Evolutionary conservation across 2,888 invertebrate genomes (phyloP), one percentile per base, ranked within the genome.

Genomic region (Tetanocera ferruginea): DNA sequence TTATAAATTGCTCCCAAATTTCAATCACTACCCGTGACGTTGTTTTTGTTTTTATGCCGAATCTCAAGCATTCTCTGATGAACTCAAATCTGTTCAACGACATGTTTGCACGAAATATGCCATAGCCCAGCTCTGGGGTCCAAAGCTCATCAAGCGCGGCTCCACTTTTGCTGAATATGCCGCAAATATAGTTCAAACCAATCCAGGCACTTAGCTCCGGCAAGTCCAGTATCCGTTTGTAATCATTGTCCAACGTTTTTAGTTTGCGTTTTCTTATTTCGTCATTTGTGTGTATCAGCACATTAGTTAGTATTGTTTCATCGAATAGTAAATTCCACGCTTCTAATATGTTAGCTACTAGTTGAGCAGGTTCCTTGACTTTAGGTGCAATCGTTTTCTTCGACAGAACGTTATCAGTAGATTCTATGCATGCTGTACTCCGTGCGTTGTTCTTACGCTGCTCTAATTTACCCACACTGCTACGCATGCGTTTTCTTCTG

Each of bases 281-380:
- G 5, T 86, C 84, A 57, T 87, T 87, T 14, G 83, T 81, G 34
- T 83, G 78, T 0, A 81, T 83, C 0, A 86, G 79, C 5, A 87
- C 78, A 64, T 83, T 79, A 1, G 81, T 80, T 6, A 87, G 66
- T 78, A 87, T 85, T 9, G 84, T 81, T 23, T 87, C 84, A 75
- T 87, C 88, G 4, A 88, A 81, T 0, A 88, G 57, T 28, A 88
- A 79, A 83, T 86, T 83, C 87, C 88, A 87, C 2, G 86, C 81
- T 67, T 88, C 87, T 0, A 88, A 77, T 0, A 85, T 83, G 80
- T 85, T 87, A 0, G 81, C 76, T 5, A 84, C 83, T 3, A 67
- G 43, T 28, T 79, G 79, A 0, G 87, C 84, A 0, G 87, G 88
- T 1, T 87, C 87, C 34, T 86, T 86, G 1, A 84, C 82, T 49